A percentile compares a stretch with the other conserved stretches of the same genome.
Evolutionary conservation across 2,113 vertebrate species (phyloP).

Genomic region (Sebastes fasciatus): DNA sequence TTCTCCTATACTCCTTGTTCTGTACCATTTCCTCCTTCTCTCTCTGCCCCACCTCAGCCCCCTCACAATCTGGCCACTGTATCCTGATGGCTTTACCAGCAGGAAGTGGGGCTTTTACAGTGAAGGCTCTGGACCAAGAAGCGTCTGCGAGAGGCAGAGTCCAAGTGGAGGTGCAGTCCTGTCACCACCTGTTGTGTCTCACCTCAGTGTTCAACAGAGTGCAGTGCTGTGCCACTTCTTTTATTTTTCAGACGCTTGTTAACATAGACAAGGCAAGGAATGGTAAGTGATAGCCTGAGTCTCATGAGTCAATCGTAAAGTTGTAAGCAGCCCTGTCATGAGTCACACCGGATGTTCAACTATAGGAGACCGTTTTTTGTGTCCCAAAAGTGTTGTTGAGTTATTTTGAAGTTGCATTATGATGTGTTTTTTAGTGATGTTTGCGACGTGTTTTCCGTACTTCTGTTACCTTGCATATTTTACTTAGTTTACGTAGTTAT

Average conservation of each 20-base stretch:
- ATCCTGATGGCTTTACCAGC: constrained; percentile 75
- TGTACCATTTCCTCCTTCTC: constrained; percentile 6
- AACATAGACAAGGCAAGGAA: not conserved
- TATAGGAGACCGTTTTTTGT: too few relatives aligned
- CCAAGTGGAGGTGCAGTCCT: constrained; percentile 38
- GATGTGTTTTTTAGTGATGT: too few relatives aligned
- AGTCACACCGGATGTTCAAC: too few relatives aligned
- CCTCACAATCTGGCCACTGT: constrained; percentile 36
- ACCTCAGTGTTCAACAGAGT: constrained; percentile 38
- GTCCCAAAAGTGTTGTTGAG: too few relatives aligned
- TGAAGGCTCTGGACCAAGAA: constrained; percentile 40
- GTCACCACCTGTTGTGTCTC: constrained; percentile 59
- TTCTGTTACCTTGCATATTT: too few relatives aligned
- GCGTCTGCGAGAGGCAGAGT: constrained; percentile 38
- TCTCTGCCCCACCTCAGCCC: constrained; percentile 37
- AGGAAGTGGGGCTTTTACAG: constrained; percentile 66
- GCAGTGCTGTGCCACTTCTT: not conserved
- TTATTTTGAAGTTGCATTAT: too few relatives aligned
- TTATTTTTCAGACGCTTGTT: constrained; percentile 1
- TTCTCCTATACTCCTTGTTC: constrained; percentile 10
- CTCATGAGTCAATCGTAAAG: not conserved
- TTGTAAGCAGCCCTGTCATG: too few relatives aligned
- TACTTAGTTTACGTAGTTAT: too few relatives aligned
- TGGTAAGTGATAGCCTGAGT: not conserved
- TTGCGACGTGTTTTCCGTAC: too few relatives aligned